Evolutionary conservation across 1,140 invertebrate species (phyloP).

Genomic region (Oryzaephilus surinamensis): DNA sequence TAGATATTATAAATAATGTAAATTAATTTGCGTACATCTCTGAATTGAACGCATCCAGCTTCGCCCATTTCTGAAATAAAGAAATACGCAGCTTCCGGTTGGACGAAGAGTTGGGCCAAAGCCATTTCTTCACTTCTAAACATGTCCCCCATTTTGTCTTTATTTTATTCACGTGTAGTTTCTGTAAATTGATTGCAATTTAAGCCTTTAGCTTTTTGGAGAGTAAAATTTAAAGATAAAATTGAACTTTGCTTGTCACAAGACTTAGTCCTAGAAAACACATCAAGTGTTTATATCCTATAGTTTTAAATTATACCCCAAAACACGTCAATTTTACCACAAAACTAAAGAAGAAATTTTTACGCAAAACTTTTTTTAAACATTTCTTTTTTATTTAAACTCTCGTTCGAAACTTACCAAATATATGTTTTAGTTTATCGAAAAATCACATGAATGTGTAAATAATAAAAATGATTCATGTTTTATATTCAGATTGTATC

Average conservation of each 20-base stretch:
- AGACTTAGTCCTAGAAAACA: neutral
- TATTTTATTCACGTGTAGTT: neutral
- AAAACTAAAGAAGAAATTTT: too few species aligned
- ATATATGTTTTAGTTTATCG: too few species aligned
- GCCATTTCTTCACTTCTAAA: conserved; percentile 84
- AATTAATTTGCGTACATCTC: conserved; percentile 89
- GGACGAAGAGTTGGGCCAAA: conserved; percentile 80
- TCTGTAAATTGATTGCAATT: neutral
- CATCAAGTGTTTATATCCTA: neutral
- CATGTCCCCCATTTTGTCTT: conserved; percentile 56
- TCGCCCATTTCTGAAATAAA: conserved; percentile 84
- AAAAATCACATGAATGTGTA: too few species aligned
- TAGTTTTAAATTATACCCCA: neutral
- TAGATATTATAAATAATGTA: too few species aligned
- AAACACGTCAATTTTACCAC: too few species aligned
- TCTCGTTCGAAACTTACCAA: too few species aligned
- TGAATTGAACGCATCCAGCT: conserved; percentile 80
- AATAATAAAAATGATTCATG: too few species aligned
- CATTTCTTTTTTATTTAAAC: too few species aligned
- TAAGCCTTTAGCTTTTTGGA: neutral
- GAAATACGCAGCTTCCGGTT: conserved; percentile 81
- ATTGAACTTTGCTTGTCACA: neutral
- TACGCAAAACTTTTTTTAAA: too few species aligned
- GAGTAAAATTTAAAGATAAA: neutral
- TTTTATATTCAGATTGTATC: too few species aligned